These are phyloP conservation scores for Iselma pallidipennis DNA, from an alignment of 2,888 invertebrate genomes.

Conservation along the genomic window DNA sequence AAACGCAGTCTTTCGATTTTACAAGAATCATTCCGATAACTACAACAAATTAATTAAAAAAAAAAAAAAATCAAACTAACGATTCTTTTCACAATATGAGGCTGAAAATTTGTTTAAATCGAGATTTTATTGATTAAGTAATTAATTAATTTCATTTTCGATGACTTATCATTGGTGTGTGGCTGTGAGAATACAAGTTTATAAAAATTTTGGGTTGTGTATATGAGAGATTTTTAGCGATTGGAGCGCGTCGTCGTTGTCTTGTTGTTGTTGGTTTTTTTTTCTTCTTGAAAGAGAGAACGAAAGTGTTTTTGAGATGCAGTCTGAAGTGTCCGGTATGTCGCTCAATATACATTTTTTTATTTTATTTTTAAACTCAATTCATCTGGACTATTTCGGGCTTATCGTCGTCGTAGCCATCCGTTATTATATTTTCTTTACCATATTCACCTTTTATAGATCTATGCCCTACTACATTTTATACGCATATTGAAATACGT, in stretches of 20 bases:
- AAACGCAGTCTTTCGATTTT: conserved; percentile 2
- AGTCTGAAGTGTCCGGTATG: conserved; percentile 39
- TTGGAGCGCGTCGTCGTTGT: conserved; percentile 29
- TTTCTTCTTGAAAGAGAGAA: conserved; percentile 14
- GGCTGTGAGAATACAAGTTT: conserved; percentile 52
- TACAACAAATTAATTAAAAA: neutral
- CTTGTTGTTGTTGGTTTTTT: conserved; percentile 7
- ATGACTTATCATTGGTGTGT: conserved; percentile 53
- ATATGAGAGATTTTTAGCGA: conserved; percentile 40
- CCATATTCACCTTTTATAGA: conserved; percentile 16
- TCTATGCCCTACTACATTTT: conserved; percentile 16
- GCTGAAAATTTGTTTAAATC: conserved; percentile 45
- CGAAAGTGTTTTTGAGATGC: conserved; percentile 25
- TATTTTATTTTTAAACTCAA: neutral
- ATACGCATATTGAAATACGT: conserved; percentile 25
- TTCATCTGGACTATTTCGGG: conserved; percentile 16
- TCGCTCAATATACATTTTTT: conserved; percentile 24
- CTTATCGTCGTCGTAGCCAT: no score
- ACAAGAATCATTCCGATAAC: conserved; percentile 33
- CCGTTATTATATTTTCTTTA: no score
- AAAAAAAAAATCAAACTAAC: conserved; percentile 1
- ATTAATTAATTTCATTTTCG: conserved; percentile 10
- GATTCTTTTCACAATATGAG: conserved; percentile 39
- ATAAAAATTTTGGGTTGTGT: conserved; percentile 48
- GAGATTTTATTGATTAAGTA: conserved; percentile 3